These are phyloP conservation scores for Troides aeacus DNA, from an alignment of 2,888 invertebrate species.

Conservation along the genomic window DNA sequence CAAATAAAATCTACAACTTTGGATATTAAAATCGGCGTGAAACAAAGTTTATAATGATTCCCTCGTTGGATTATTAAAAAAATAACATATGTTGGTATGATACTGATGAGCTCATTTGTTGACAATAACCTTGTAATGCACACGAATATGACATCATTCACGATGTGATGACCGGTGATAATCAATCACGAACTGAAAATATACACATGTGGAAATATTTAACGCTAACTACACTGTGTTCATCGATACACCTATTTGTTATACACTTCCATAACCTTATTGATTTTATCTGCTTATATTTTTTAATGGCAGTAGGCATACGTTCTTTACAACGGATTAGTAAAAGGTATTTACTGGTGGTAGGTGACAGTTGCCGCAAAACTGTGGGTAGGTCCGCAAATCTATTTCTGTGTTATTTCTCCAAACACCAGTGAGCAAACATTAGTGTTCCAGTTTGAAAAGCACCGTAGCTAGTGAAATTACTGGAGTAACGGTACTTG, in stretches of 20 bases:
- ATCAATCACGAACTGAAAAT: slow-evolving; percentile 52
- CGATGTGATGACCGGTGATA: slow-evolving; percentile 43
- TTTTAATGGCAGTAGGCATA: not conserved
- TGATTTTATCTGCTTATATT: not conserved
- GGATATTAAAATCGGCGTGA: not conserved
- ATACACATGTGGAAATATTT: slow-evolving; percentile 33
- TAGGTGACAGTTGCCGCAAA: too few relatives aligned
- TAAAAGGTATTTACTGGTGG: too few relatives aligned
- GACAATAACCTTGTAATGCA: slow-evolving; percentile 65
- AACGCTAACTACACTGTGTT: slow-evolving; percentile 13
- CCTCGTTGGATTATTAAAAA: slow-evolving; percentile 44
- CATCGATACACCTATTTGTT: not conserved
- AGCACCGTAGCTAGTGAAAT: too few relatives aligned
- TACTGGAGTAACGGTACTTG: too few relatives aligned
- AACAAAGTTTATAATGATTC: not conserved
- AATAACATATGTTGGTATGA: slow-evolving; percentile 54
- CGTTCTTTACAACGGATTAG: too few relatives aligned
- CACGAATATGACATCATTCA: slow-evolving; percentile 65
- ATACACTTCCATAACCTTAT: not conserved
- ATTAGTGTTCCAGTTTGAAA: too few relatives aligned
- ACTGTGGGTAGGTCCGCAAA: too few relatives aligned
- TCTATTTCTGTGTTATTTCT: too few relatives aligned
- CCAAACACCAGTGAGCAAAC: too few relatives aligned
- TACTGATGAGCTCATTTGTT: slow-evolving; percentile 73
- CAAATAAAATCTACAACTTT: not conserved